Evolutionary conservation across 2,113 vertebrate genomes (phyloP).

Genomic region (Cariama cristata): DNA sequence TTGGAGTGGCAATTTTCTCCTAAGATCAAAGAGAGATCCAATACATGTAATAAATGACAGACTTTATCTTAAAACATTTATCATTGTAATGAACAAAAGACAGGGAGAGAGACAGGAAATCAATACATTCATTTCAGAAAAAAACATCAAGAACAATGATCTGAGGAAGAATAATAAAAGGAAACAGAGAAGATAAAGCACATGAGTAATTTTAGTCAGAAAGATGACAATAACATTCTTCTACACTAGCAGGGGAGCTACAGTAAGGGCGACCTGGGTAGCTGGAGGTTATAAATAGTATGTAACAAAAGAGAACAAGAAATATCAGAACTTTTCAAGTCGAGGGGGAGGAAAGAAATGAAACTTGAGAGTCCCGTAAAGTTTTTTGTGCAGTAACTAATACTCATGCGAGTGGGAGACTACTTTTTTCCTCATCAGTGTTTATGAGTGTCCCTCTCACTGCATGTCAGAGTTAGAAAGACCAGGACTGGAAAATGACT

Average conservation of each 20-base stretch:
- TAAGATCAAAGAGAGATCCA: background rate
- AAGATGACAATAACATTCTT: constrained; percentile 2
- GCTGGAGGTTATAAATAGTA: constrained; percentile 28
- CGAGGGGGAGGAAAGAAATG: background rate
- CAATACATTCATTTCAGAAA: constrained; percentile 30
- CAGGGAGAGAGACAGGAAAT: constrained; percentile 28
- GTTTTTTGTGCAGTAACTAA: background rate
- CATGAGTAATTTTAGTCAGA: constrained; percentile 32
- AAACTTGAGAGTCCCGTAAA: background rate
- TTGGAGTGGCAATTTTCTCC: background rate
- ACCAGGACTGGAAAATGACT: background rate
- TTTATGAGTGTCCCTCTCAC: background rate
- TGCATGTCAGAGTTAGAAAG: background rate
- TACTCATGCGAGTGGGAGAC: background rate
- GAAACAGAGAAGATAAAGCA: constrained; percentile 35
- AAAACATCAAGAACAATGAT: constrained; percentile 30
- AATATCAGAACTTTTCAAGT: background rate
- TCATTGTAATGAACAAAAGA: constrained; percentile 7
- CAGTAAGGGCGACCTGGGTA: background rate
- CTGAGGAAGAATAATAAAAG: constrained; percentile 30
- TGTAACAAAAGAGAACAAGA: background rate
- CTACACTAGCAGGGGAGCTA: background rate
- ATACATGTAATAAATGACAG: background rate
- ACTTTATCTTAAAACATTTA: background rate
- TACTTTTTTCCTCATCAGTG: background rate